These are phyloP conservation scores for Ochlodes sylvanus DNA, from an alignment of 2,888 invertebrate genomes.

Conservation along the genomic window DNA sequence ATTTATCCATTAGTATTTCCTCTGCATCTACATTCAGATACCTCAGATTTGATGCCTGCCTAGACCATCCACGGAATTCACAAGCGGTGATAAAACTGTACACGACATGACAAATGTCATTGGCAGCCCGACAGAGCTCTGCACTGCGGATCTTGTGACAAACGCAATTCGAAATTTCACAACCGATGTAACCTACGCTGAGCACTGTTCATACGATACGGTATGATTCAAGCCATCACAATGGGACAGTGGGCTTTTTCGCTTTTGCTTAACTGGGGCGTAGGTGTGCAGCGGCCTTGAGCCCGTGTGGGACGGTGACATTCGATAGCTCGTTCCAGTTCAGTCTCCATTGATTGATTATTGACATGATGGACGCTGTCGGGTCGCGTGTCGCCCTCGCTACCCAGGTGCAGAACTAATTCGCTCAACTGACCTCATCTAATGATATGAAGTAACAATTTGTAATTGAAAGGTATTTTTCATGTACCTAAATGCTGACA, in stretches of 20 bases:
- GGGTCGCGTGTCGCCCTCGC: slow-evolving; percentile 7
- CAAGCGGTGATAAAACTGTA: too few relatives aligned
- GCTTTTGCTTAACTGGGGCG: slow-evolving; percentile 77
- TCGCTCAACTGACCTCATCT: not conserved
- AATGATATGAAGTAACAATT: too few relatives aligned
- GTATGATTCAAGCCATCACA: slow-evolving; percentile 65
- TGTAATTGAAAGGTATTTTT: too few relatives aligned
- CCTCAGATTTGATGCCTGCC: too few relatives aligned
- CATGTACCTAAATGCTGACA: too few relatives aligned
- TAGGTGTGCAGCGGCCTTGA: slow-evolving; percentile 74
- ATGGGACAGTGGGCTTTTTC: slow-evolving; percentile 51
- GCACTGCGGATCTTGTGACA: not conserved
- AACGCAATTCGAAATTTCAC: not conserved
- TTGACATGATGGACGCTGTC: slow-evolving; percentile 13
- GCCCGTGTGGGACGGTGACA: slow-evolving; percentile 49
- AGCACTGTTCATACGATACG: slow-evolving; percentile 20
- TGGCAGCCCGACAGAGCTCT: too few relatives aligned
- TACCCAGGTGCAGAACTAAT: not conserved
- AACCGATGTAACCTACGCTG: slow-evolving; percentile 7
- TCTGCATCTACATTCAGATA: too few relatives aligned
- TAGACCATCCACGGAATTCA: too few relatives aligned
- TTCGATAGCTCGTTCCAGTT: slow-evolving; percentile 38
- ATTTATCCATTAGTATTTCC: too few relatives aligned
- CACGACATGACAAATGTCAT: too few relatives aligned
- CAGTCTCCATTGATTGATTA: slow-evolving; percentile 19